A percentile compares a stretch with the other conserved stretches of the same genome.
These are phyloP conservation scores for Phyllostomus hastatus DNA, from an alignment of 2,113 vertebrate genomes.

Conservation along the genomic window DNA sequence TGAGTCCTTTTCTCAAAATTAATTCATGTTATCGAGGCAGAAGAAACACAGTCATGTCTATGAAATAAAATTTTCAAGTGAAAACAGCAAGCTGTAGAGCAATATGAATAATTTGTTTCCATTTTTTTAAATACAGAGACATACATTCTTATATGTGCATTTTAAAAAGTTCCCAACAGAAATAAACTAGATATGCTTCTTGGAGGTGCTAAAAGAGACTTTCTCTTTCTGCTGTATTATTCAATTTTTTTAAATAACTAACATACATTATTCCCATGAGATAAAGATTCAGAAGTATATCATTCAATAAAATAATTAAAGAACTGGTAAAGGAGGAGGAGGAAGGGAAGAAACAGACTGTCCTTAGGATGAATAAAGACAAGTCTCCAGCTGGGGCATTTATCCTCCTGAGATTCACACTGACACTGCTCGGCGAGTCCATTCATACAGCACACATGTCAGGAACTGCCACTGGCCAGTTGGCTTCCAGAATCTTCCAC, in stretches of 20 bases:
- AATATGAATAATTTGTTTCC: background rate
- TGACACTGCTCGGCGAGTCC: background rate
- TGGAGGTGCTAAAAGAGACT: background rate
- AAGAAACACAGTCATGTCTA: background rate
- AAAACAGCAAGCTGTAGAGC: background rate
- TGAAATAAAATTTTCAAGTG: background rate
- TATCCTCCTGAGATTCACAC: background rate
- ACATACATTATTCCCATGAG: background rate
- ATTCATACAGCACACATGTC: background rate
- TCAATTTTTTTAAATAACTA: background rate
- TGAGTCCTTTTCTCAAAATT: background rate
- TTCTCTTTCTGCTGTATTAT: background rate
- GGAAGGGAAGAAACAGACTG: background rate
- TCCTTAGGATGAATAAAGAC: background rate
- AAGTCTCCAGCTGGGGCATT: background rate
- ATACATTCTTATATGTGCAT: background rate
- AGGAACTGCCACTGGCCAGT: background rate
- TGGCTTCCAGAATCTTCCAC: background rate
- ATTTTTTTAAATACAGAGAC: background rate
- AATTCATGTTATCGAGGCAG: background rate
- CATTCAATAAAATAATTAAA: background rate
- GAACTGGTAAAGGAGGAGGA: background rate
- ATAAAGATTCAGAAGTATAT: background rate
- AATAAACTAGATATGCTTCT: background rate
- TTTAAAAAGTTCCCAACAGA: background rate